phyloP scores from a whole-genome alignment of 64 coral and sea anemone species.

The Pocillopora verrucosa region DNA sequence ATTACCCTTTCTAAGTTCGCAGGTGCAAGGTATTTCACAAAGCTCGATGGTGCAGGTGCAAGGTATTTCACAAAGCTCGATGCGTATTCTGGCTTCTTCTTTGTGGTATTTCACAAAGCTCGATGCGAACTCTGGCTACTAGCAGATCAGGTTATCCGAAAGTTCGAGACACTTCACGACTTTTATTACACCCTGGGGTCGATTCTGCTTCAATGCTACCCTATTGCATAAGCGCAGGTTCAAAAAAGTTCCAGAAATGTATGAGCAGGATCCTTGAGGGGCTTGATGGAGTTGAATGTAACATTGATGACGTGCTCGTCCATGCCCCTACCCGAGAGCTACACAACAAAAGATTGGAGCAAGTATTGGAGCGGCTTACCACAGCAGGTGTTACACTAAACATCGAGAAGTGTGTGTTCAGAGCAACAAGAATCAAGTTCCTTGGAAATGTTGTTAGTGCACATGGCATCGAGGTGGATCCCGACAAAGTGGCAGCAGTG shows the following conservation, averaged over 20 bases:
- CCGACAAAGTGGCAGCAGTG: no score
- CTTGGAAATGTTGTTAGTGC: no score
- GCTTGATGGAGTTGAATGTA: conserved; percentile 41
- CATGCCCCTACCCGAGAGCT: conserved; percentile 9
- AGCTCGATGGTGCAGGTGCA: no score
- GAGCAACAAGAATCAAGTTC: conserved; percentile 11
- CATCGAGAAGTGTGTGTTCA: conserved; percentile 32
- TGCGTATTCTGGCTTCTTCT: conserved; percentile 18
- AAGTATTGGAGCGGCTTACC: conserved; percentile 12
- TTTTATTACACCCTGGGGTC: conserved; percentile 45
- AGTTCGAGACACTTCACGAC: conserved; percentile 25
- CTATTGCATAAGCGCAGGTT: conserved; percentile 10
- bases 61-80: conserved; percentile 7
- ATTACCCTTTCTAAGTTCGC: no score
- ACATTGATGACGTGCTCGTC: conserved; percentile 31
- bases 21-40: no score
- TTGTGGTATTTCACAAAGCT: background rate
- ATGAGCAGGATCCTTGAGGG: conserved; percentile 41
- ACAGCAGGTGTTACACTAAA: conserved; percentile 28
- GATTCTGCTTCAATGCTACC: conserved; percentile 10
- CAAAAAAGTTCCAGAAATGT: conserved; percentile 38
- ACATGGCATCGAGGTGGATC: no score
- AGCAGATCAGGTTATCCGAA: background rate
- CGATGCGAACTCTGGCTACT: conserved; percentile 20
- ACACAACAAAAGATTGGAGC: conserved; percentile 14